phyloP scores from a whole-genome alignment of 1,140 invertebrate genomes.

The Cydia amplana region DNA sequence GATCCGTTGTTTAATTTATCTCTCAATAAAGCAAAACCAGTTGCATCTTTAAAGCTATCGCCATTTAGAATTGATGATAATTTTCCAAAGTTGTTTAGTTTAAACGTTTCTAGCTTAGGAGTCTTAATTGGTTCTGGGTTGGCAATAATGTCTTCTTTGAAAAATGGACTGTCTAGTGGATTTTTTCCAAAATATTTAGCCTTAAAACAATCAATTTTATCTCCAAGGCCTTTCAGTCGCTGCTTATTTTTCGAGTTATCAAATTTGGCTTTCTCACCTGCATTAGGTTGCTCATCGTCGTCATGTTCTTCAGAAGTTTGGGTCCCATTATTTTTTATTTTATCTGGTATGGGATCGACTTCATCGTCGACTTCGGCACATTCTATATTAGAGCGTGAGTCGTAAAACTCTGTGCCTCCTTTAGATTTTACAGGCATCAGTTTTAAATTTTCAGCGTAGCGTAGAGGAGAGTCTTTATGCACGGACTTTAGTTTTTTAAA shows the following conservation, averaged over 20 bases:
- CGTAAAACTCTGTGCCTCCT: constrained; percentile 82
- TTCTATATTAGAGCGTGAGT: constrained; percentile 70
- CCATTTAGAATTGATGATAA: constrained; percentile 35
- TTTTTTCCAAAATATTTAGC: constrained; percentile 86
- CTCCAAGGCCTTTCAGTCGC: constrained; percentile 80
- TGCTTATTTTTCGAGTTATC: constrained; percentile 57
- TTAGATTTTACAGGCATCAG: constrained; percentile 80
- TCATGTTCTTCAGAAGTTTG: constrained; percentile 55
- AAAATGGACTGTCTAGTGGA: constrained; percentile 87
- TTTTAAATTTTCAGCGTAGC: constrained; percentile 81
- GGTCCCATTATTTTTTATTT: constrained; percentile 71
- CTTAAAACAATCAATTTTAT: constrained; percentile 88
- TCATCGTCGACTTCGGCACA: constrained; percentile 79
- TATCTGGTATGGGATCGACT: constrained; percentile 78
- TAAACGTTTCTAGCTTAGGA: constrained; percentile 45
- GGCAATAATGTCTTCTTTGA: constrained; percentile 80
- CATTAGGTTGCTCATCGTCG: constrained; percentile 43
- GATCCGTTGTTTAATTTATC: constrained; percentile 44
- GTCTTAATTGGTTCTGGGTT: constrained; percentile 61
- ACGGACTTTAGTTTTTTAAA: constrained; percentile 58
- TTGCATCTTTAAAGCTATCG: constrained; percentile 37
- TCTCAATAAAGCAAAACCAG: constrained; percentile 44
- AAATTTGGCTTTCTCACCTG: constrained; percentile 47
- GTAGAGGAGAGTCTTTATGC: constrained; percentile 79
- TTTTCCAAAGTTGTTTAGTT: constrained; percentile 40